Conservation (phyloP, 2,113 vertebrate genomes). For the Engystomops pustulosus region DNA sequence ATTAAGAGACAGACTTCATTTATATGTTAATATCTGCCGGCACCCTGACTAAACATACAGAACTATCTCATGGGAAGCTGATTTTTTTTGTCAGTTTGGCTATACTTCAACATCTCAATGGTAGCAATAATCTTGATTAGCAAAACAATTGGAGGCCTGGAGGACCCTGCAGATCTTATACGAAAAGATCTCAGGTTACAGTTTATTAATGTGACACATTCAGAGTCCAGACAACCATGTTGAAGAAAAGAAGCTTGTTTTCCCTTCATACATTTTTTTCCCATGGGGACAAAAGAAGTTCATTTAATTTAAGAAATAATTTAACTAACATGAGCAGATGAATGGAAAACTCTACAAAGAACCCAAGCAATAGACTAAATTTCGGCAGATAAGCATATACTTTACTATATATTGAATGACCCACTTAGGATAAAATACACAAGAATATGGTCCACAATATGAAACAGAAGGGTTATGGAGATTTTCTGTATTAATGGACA, state of each 20-base stretch:
- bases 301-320: conserved; percentile 70
- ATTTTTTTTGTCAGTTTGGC: conserved; percentile 83
- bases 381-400: conserved; percentile 49
- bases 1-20: conserved; percentile 82
- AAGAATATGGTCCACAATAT: neutral
- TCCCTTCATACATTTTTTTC: conserved; percentile 70
- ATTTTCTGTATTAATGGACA: neutral
- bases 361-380: neutral
- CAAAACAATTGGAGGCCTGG: conserved; percentile 82
- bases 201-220: conserved; percentile 72
- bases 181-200: conserved; percentile 78
- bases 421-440: neutral
- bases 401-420: conserved; percentile 47
- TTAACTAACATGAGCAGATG: neutral
- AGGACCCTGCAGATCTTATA: conserved; percentile 71
- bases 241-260: conserved; percentile 65
- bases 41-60: conserved; percentile 79
- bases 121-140: conserved; percentile 88
- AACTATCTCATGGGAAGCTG: conserved; percentile 88
- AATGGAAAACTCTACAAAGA: conserved; percentile 2
- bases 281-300: conserved; percentile 78
- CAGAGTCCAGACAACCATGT: conserved; percentile 72
- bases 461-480: no score
- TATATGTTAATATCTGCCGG: conserved; percentile 85
- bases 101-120: conserved; percentile 83